Conservation (phyloP, 2,888 invertebrate genomes). For the Agonopterix subpropinquella region DNA sequence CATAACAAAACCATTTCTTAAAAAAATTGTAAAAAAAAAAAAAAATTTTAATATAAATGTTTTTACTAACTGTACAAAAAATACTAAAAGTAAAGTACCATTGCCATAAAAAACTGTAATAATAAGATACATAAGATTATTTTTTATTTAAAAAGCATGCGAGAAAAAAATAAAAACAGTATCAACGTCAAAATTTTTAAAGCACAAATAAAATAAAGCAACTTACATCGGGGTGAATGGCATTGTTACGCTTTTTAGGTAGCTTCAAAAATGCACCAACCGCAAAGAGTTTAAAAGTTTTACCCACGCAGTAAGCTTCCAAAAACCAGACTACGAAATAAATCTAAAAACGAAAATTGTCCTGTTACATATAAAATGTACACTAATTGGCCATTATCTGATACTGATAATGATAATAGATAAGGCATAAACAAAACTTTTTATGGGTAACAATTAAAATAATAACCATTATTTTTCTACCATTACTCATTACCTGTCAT, state of each 20-base stretch:
- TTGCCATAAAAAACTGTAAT: too few relatives aligned
- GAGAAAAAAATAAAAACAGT: background rate
- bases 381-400: constrained; percentile 13
- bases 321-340: constrained; percentile 36
- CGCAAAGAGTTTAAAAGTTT: constrained; percentile 26
- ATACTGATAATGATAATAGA: constrained; percentile 8
- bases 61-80: too few relatives aligned
- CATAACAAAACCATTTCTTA: too few relatives aligned
- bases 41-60: too few relatives aligned
- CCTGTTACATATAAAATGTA: constrained; percentile 18
- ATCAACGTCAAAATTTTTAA: background rate
- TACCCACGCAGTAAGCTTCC: constrained; percentile 46
- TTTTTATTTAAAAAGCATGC: background rate
- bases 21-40: too few relatives aligned
- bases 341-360: constrained; percentile 52
- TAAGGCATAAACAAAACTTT: constrained; percentile 8
- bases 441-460: constrained; percentile 1
- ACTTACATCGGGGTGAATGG: constrained; percentile 71
- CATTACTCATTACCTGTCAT: constrained; percentile 34
- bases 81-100: too few relatives aligned
- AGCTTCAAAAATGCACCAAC: constrained; percentile 16
- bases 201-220: constrained; percentile 18
- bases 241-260: constrained; percentile 40
- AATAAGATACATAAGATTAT: too few relatives aligned
- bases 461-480: background rate